Percentiles rank a stretch among this genome's conserved stretches.
These are phyloP conservation scores for Ruditapes philippinarum DNA, from an alignment of 1,140 invertebrate genomes.

Conservation along the genomic window DNA sequence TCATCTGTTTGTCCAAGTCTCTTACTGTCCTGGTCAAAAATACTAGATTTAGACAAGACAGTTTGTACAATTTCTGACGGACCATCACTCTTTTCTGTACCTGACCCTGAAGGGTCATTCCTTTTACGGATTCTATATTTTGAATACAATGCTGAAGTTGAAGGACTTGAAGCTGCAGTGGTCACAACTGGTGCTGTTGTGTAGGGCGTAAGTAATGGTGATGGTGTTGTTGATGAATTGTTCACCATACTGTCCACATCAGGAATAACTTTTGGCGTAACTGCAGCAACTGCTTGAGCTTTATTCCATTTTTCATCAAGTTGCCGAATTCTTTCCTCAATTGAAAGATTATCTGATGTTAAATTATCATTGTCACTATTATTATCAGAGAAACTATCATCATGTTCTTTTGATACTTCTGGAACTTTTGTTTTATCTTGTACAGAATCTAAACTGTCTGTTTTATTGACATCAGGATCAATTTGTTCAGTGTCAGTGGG, in stretches of 20 bases:
- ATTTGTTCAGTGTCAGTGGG: constrained; percentile 59
- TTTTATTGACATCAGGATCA: constrained; percentile 64
- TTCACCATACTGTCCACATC: constrained; percentile 60
- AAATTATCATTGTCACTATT: constrained; percentile 67
- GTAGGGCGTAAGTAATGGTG: constrained; percentile 71
- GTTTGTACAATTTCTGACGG: constrained; percentile 98
- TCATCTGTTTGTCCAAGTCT: constrained; percentile 95
- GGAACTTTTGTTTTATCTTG: constrained; percentile 40
- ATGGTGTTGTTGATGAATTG: constrained; percentile 62
- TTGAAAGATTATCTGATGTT: constrained; percentile 80
- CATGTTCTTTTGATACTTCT: constrained; percentile 63
- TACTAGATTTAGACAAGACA: constrained; percentile 93
- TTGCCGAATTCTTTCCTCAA: constrained; percentile 95
- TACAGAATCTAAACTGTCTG: constrained; percentile 55
- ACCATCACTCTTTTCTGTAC: constrained; percentile 85
- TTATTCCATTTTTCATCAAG: constrained; percentile 93
- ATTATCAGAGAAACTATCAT: constrained; percentile 80
- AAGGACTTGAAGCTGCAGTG: constrained; percentile 26
- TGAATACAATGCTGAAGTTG: constrained; percentile 70
- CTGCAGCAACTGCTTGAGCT: constrained; percentile 69
- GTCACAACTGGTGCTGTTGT: constrained; percentile 65
- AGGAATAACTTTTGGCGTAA: constrained; percentile 65
- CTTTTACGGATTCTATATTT: constrained; percentile 88
- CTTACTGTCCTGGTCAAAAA: constrained; percentile 98
- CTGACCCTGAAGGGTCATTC: constrained; percentile 77